phyloP scores from a whole-genome alignment of 2,888 invertebrate genomes.

The Aleiodes testaceus region DNA sequence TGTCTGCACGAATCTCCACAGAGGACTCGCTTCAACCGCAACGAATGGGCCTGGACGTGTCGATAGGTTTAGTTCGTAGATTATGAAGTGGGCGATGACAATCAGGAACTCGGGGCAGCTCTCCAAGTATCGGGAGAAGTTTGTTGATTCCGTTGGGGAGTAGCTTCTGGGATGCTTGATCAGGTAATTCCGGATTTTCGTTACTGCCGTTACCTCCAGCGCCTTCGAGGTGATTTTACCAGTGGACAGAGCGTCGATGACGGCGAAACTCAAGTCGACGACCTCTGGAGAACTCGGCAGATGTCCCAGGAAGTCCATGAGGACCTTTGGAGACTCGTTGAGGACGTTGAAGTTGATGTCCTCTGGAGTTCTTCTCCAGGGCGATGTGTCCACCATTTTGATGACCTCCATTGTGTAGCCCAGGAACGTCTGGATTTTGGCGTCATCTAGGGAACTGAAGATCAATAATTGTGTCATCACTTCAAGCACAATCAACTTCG shows the following conservation, averaged over 20 bases:
- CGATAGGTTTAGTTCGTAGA: constrained; percentile 57
- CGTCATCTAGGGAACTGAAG: constrained; percentile 50
- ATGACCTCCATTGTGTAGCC: constrained; percentile 59
- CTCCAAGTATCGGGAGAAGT: constrained; percentile 57
- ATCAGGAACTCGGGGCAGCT: constrained; percentile 56
- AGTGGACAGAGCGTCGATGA: constrained; percentile 52
- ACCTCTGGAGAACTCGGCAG: constrained; percentile 48
- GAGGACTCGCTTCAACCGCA: constrained; percentile 53
- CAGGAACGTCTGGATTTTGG: constrained; percentile 57
- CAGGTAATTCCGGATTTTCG: constrained; percentile 60
- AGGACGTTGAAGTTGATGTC: constrained; percentile 50
- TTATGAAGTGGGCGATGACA: constrained; percentile 60
- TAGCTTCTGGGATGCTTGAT: constrained; percentile 56
- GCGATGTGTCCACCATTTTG: constrained; percentile 45
- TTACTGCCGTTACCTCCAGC: constrained; percentile 56
- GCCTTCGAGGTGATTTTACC: constrained; percentile 42
- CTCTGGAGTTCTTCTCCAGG: constrained; percentile 57
- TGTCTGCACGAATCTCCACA: constrained; percentile 60
- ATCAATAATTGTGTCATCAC: constrained; percentile 58
- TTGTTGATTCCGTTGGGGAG: constrained; percentile 50
- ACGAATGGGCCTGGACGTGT: constrained; percentile 33
- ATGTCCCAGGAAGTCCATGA: constrained; percentile 49
- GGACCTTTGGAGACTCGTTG: constrained; percentile 20
- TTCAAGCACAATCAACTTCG: constrained; percentile 61
- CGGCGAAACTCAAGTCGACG: constrained; percentile 59